These are phyloP conservation scores for Pogonus chalceus DNA, from an alignment of 1,140 invertebrate species.

Conservation along the genomic window DNA sequence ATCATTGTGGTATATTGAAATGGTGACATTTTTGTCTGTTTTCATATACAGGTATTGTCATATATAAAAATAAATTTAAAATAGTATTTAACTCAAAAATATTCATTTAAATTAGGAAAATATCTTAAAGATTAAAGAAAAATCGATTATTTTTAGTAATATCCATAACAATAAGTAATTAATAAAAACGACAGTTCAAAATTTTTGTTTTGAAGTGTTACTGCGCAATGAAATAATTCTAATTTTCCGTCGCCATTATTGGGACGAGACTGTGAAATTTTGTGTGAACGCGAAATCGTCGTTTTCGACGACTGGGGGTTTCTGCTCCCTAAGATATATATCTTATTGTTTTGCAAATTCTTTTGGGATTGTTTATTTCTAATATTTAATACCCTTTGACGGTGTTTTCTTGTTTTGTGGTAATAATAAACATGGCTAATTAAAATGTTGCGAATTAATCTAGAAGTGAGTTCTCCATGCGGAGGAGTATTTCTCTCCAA, in stretches of 20 bases:
- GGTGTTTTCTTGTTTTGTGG: slow-evolving; percentile 41
- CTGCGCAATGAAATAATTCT: too few species aligned
- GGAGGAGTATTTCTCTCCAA: slow-evolving; percentile 49
- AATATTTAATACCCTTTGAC: slow-evolving; percentile 17
- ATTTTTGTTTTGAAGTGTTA: too few species aligned
- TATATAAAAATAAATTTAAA: too few species aligned
- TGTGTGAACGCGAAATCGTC: slow-evolving; percentile 43
- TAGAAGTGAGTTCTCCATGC: slow-evolving; percentile 54
- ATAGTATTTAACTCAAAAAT: too few species aligned
- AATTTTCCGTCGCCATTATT: slow-evolving; percentile 53
- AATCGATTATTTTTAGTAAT: too few species aligned
- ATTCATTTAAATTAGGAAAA: too few species aligned
- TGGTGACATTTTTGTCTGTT: too few species aligned
- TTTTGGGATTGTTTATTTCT: slow-evolving; percentile 17
- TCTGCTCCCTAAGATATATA: slow-evolving; percentile 37
- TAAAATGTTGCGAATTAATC: slow-evolving; percentile 64
- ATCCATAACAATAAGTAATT: too few species aligned
- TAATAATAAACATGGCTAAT: slow-evolving; percentile 65
- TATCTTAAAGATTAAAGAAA: too few species aligned
- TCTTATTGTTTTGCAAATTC: slow-evolving; percentile 23
- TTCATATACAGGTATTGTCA: too few species aligned
- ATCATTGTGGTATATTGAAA: too few species aligned
- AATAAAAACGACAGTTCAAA: too few species aligned
- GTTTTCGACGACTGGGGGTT: slow-evolving; percentile 53
- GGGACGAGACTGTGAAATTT: slow-evolving; percentile 46